These are phyloP conservation scores for Eulimnadia texana DNA, from an alignment of 1,140 invertebrate species.

Conservation along the genomic window DNA sequence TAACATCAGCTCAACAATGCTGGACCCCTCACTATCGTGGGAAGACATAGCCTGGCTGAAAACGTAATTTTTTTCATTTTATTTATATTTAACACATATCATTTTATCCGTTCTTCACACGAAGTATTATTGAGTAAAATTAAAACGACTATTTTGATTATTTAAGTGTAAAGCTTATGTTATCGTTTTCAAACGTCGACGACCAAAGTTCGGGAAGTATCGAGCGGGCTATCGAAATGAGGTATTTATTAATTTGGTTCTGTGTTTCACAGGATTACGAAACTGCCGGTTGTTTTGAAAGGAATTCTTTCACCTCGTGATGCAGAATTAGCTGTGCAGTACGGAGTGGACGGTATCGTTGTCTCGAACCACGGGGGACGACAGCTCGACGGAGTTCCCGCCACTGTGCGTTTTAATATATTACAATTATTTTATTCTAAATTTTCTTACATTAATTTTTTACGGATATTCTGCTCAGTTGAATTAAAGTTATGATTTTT, in stretches of 20 bases:
- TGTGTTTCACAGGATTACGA: conserved; percentile 22
- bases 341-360: conserved; percentile 29
- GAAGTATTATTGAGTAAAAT: no score
- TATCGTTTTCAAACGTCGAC: no score
- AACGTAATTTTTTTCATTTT: conserved; percentile 13
- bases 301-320: conserved; percentile 35
- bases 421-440: not conserved
- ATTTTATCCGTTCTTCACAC: no score
- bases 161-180: no score
- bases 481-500: no score
- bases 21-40: conserved; percentile 30
- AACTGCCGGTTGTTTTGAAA: conserved; percentile 33
- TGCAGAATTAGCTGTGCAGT: conserved; percentile 29
- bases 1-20: conserved; percentile 22
- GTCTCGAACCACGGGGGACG: conserved; percentile 34
- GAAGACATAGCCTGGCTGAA: conserved; percentile 31
- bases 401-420: conserved; percentile 24
- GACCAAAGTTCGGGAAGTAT: no score
- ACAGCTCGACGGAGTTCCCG: conserved; percentile 31
- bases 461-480: not conserved
- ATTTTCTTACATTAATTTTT: not conserved
- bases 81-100: not conserved
- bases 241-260: no score
- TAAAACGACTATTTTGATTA: no score
- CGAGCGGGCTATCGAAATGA: no score